phyloP scores from a whole-genome alignment of 1,140 invertebrate genomes.

The Andrena cerasifolii region DNA sequence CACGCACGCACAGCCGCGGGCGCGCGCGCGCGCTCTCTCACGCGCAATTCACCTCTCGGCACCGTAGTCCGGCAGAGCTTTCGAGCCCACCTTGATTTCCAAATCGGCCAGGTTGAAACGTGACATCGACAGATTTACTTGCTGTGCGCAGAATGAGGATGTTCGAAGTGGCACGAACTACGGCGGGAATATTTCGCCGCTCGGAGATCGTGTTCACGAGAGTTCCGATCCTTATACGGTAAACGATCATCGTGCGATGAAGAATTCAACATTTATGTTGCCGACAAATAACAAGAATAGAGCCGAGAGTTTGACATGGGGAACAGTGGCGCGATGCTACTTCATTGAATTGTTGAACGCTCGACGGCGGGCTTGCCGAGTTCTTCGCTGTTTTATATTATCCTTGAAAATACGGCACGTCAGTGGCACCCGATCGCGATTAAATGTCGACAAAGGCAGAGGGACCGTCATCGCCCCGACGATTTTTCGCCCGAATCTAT shows the following conservation, averaged over 20 bases:
- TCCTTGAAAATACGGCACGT: not conserved
- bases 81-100: not conserved
- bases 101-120: not conserved
- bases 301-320: too few species aligned
- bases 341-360: not conserved
- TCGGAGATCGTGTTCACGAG: not conserved
- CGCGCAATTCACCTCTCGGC: too few species aligned
- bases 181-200: not conserved
- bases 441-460: constrained; percentile 73
- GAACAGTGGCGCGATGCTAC: not conserved
- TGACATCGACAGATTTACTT: not conserved
- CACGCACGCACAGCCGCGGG: not conserved
- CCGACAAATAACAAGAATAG: not conserved
- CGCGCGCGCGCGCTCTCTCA: not conserved
- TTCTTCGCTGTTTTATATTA: not conserved
- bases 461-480: constrained; percentile 85
- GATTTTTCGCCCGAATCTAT: constrained; percentile 87
- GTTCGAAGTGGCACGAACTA: not conserved
- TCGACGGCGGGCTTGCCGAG: not conserved
- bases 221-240: not conserved
- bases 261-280: not conserved
- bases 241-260: not conserved
- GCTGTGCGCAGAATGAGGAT: not conserved
- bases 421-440: not conserved
- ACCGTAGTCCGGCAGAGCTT: too few species aligned